phyloP scores from a whole-genome alignment of 2,113 vertebrate species.

The Apus apus region DNA sequence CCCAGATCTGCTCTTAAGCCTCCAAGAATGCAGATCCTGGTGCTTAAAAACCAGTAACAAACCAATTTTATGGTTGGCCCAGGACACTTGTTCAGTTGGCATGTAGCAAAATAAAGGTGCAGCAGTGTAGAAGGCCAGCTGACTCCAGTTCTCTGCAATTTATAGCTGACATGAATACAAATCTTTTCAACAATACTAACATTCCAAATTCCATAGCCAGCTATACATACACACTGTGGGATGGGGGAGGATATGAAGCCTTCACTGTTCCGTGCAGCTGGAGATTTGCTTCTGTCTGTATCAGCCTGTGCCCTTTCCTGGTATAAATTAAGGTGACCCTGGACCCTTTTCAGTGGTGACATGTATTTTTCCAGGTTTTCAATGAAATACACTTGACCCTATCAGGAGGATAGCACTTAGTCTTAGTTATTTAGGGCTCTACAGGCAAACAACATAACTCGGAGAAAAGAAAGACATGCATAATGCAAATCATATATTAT shows the following conservation, averaged over 20 bases:
- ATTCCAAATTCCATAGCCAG: background rate
- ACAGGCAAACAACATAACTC: background rate
- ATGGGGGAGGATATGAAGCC: background rate
- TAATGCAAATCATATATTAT: background rate
- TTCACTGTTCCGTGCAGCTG: background rate
- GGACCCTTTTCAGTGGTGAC: background rate
- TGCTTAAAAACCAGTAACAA: background rate
- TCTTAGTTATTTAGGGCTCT: background rate
- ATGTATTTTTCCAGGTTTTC: background rate
- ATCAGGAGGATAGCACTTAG: background rate
- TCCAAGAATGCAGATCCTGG: background rate
- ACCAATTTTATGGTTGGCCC: background rate
- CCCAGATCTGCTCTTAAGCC: background rate
- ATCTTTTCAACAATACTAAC: background rate
- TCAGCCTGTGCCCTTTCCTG: background rate
- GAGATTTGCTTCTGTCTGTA: background rate
- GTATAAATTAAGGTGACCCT: background rate
- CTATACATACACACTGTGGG: no score
- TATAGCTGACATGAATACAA: background rate
- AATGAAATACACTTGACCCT: background rate
- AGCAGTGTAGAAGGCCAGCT: background rate
- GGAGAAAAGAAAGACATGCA: background rate
- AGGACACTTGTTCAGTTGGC: background rate
- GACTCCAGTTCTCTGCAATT: background rate
- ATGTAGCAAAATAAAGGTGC: background rate